Evolutionary conservation across 2,113 vertebrate species (phyloP).

Genomic region (Atractosteus spatula): DNA sequence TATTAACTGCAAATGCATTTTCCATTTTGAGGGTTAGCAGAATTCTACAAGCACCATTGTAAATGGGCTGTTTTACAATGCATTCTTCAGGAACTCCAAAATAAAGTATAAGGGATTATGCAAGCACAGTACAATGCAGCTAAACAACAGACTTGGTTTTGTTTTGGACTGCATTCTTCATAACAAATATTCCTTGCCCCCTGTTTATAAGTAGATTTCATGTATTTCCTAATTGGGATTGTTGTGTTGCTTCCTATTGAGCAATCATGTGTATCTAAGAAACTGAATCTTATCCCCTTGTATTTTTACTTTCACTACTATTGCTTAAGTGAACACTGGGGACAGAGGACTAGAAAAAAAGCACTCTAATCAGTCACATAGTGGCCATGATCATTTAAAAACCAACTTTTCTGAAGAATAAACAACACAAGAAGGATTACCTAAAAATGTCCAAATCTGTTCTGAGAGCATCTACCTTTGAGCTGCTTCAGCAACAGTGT

Average conservation of each 20-base stretch:
- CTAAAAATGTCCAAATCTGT: too few species aligned
- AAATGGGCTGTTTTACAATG: slow-evolving; percentile 3
- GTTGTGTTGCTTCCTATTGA: slow-evolving; percentile 32
- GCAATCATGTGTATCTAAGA: slow-evolving; percentile 6
- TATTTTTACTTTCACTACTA: too few species aligned
- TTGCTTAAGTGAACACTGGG: too few species aligned
- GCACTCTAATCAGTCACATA: too few species aligned
- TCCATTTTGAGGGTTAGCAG: slow-evolving; percentile 55
- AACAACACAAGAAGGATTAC: too few species aligned
- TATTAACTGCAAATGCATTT: slow-evolving; percentile 60
- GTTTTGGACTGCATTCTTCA: slow-evolving; percentile 11
- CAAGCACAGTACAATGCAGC: neutral
- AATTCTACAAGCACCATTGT: slow-evolving; percentile 18
- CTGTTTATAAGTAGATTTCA: slow-evolving; percentile 61
- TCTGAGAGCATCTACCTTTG: too few species aligned
- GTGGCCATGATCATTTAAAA: too few species aligned
- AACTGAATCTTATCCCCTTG: neutral
- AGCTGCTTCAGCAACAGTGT: too few species aligned
- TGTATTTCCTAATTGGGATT: slow-evolving; percentile 45
- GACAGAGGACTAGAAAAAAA: too few species aligned
- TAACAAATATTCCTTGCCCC: slow-evolving; percentile 29
- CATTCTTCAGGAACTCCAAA: neutral
- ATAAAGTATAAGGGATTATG: neutral
- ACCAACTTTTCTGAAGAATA: too few species aligned
- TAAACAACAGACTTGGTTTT: neutral